Conservation (phyloP, 2,888 invertebrate species). For the Tenthredo livida region DNA sequence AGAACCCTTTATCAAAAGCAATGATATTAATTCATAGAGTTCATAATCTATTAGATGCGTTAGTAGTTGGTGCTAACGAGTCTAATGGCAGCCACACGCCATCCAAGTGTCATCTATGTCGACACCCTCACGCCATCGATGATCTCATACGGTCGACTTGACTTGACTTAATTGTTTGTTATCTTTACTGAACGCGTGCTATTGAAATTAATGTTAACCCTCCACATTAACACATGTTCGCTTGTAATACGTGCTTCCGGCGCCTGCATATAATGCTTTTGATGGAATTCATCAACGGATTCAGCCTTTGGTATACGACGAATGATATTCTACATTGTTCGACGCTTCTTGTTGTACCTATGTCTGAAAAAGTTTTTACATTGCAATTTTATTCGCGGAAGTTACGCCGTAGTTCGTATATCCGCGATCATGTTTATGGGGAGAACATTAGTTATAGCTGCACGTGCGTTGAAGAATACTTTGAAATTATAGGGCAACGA, state of each 20-base stretch:
- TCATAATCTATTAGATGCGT: slow-evolving; percentile 76
- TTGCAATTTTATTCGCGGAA: neutral
- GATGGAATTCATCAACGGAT: slow-evolving; percentile 75
- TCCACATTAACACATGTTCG: slow-evolving; percentile 67
- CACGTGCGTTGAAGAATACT: neutral
- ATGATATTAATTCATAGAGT: slow-evolving; percentile 76
- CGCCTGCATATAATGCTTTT: slow-evolving; percentile 67
- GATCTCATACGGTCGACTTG: slow-evolving; percentile 75
- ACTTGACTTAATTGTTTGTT: slow-evolving; percentile 77
- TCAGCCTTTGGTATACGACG: neutral
- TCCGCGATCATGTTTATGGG: neutral
- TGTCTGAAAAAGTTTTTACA: neutral
- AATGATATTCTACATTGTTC: neutral
- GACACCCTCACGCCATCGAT: slow-evolving; percentile 77
- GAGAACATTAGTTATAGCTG: neutral
- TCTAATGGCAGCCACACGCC: slow-evolving; percentile 73
- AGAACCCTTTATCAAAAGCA: slow-evolving; percentile 66
- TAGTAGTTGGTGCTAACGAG: slow-evolving; percentile 74
- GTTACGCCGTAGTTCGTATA: neutral
- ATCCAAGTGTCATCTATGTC: slow-evolving; percentile 76
- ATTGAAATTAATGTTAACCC: slow-evolving; percentile 78
- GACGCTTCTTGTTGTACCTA: neutral
- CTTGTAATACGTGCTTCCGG: slow-evolving; percentile 76
- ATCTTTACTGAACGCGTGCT: slow-evolving; percentile 77
- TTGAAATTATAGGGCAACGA: neutral